Conservation (phyloP, 2,888 invertebrate genomes). For the Polyommatus iphigenia region DNA sequence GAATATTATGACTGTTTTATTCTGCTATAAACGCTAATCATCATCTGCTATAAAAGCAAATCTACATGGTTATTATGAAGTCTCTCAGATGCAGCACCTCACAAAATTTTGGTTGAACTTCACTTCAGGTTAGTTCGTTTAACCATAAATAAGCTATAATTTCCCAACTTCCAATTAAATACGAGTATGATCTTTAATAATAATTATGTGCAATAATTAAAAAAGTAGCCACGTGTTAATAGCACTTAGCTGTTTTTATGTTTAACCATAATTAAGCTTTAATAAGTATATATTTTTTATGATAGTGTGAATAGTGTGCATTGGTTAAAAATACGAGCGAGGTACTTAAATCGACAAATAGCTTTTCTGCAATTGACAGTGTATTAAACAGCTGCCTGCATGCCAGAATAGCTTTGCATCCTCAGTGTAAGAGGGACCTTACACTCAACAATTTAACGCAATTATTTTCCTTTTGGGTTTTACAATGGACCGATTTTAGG, state of each 20-base stretch:
- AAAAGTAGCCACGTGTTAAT: background rate
- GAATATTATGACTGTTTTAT: no score
- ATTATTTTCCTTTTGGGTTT: no score
- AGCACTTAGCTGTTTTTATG: background rate
- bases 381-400: slow-evolving; percentile 75
- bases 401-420: slow-evolving; percentile 66
- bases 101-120: background rate
- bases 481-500: no score
- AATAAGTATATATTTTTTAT: slow-evolving; percentile 33
- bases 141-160: background rate
- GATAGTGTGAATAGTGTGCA: slow-evolving; percentile 52
- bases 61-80: background rate
- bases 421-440: slow-evolving; percentile 43
- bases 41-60: no score
- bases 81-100: background rate
- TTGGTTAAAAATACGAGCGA: slow-evolving; percentile 57
- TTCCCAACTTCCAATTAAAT: background rate
- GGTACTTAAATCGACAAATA: slow-evolving; percentile 77
- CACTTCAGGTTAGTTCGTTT: no score
- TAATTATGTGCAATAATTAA: background rate
- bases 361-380: slow-evolving; percentile 77
- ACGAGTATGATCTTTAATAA: background rate
- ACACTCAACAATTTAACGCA: slow-evolving; percentile 40
- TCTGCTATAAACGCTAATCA: no score
- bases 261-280: background rate